Evolutionary conservation across 2,113 vertebrate genomes (phyloP).

Genomic region (Strix uralensis): DNA sequence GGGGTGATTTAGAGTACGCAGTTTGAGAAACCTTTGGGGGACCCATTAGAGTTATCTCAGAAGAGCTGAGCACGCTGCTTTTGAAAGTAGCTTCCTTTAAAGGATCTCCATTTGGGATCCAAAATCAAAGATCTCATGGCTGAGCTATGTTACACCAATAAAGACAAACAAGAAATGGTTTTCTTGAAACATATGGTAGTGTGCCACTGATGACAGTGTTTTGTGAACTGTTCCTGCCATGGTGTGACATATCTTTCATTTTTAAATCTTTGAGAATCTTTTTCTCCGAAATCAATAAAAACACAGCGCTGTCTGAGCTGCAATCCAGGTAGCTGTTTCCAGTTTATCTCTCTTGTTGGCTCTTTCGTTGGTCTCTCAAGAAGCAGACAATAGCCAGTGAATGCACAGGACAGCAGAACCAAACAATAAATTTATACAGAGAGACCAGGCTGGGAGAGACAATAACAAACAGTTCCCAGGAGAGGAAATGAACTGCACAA

Average conservation of each 20-base stretch:
- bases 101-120: neutral
- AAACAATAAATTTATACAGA: neutral
- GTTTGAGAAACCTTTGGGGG: neutral
- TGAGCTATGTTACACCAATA: neutral
- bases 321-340: neutral
- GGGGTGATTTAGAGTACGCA: neutral
- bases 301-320: neutral
- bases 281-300: neutral
- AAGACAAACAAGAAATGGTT: neutral
- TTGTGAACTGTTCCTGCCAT: neutral
- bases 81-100: neutral
- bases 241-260: neutral
- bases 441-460: neutral
- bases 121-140: neutral
- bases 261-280: neutral
- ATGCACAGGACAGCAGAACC: neutral
- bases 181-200: neutral
- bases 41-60: neutral
- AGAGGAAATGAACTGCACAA: conserved; percentile 26
- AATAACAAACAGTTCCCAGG: neutral
- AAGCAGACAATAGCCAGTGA: neutral
- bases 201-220: neutral
- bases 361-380: neutral
- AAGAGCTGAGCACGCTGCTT: neutral
- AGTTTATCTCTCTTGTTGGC: neutral